These are phyloP conservation scores for Trichoplusia ni DNA, from an alignment of 1,140 invertebrate genomes.

Conservation along the genomic window DNA sequence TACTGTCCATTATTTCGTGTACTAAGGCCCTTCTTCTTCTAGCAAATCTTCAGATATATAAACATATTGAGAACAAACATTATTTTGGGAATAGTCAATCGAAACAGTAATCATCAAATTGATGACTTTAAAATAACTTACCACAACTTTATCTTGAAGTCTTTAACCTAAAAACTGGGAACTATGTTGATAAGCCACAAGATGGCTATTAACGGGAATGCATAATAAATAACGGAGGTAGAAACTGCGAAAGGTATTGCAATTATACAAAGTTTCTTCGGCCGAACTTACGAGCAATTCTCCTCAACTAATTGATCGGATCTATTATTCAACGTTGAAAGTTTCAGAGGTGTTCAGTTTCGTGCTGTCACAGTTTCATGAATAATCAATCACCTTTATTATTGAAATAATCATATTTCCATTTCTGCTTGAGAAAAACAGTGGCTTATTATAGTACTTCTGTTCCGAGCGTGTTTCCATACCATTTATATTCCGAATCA, in stretches of 20 bases:
- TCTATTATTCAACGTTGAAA: conserved; percentile 56
- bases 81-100: no score
- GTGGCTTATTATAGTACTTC: no score
- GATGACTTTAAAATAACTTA: no score
- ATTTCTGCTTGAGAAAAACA: neutral
- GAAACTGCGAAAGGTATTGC: conserved; percentile 40
- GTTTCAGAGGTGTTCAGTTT: conserved; percentile 37
- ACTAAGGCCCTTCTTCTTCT: no score
- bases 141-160: no score
- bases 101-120: no score
- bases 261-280: conserved; percentile 42
- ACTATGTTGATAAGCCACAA: conserved; percentile 9
- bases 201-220: conserved; percentile 25
- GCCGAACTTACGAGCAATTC: conserved; percentile 37
- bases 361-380: conserved; percentile 28
- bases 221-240: conserved; percentile 32
- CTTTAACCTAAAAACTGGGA: neutral
- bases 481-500: no score
- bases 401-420: conserved; percentile 25
- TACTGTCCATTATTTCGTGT: no score
- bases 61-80: no score
- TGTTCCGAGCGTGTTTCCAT: no score
- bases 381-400: conserved; percentile 38
- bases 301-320: conserved; percentile 60
- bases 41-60: no score